A percentile compares a stretch with the other conserved stretches of the same genome.
These are phyloP conservation scores for Belgica antarctica DNA, from an alignment of 2,888 invertebrate genomes.

Conservation along the genomic window DNA sequence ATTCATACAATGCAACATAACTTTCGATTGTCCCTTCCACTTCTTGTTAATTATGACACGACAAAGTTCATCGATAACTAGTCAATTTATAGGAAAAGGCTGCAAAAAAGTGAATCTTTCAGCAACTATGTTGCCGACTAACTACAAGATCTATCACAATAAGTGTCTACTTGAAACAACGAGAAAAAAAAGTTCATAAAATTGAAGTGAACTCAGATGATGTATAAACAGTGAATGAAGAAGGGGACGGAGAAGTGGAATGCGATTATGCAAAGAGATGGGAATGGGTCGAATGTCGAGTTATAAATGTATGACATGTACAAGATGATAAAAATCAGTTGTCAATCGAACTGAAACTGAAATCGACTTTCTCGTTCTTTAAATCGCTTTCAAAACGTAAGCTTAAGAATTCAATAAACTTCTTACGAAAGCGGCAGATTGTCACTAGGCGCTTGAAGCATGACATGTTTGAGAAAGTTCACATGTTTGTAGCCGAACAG, in stretches of 20 bases:
- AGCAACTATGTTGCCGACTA: neutral
- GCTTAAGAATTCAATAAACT: neutral
- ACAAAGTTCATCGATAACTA: too few species aligned
- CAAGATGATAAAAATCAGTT: neutral
- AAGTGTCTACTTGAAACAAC: neutral
- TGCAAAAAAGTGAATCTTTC: neutral
- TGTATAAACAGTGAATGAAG: neutral
- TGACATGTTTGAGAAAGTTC: neutral
- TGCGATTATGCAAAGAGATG: neutral
- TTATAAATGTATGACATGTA: conserved; percentile 3
- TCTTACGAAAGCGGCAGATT: too few species aligned
- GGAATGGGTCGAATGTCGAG: too few species aligned
- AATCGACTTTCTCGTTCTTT: neutral
- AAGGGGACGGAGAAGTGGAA: neutral
- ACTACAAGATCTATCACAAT: neutral
- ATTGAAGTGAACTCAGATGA: neutral
- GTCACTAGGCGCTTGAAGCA: neutral
- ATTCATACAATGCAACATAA: too few species aligned
- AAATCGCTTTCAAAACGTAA: neutral
- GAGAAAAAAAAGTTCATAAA: neutral
- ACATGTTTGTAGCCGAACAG: neutral
- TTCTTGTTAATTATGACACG: too few species aligned
- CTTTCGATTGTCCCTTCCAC: too few species aligned
- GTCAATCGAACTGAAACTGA: neutral
- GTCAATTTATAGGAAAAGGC: too few species aligned